Percentiles rank a stretch among this genome's conserved stretches.
These are phyloP conservation scores for Lepus oiostolus DNA, from an alignment of 2,797 vertebrate species.

Conservation along the genomic window DNA sequence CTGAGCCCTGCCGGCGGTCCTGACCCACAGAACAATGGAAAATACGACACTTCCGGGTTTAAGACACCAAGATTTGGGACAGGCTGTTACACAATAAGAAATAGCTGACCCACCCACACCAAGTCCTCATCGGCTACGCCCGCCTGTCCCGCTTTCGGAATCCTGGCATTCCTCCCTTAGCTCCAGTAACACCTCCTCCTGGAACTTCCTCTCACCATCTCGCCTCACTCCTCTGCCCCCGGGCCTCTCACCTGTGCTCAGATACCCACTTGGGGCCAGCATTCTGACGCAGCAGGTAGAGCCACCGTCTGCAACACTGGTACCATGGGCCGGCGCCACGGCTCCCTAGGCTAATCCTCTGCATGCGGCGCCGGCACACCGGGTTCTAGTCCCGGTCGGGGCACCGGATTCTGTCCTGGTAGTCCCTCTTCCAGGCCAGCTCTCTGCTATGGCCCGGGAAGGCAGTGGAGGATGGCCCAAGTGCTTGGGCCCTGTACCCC, in stretches of 20 bases:
- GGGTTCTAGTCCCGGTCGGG: no score
- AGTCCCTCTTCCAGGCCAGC: no score
- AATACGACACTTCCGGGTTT: background rate
- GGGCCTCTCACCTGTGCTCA: background rate
- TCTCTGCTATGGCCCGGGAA: no score
- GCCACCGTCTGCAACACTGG: no score
- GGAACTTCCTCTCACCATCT: background rate
- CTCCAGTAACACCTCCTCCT: background rate
- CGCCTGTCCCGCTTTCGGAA: background rate
- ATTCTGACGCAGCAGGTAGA: no score
- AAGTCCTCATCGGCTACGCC: background rate
- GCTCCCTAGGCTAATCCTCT: no score
- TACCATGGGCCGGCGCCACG: no score
- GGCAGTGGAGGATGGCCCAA: no score
- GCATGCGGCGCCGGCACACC: no score
- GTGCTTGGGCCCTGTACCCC: no score
- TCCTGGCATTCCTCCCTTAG: background rate
- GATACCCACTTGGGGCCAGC: no score
- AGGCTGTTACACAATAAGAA: background rate
- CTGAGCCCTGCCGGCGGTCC: background rate
- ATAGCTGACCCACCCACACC: background rate
- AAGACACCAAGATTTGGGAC: background rate
- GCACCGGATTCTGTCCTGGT: no score
- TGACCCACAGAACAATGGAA: background rate
- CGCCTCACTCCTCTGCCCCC: background rate